These are phyloP conservation scores for Halichoeres trimaculatus DNA, from an alignment of 2,113 vertebrate genomes.

Conservation along the genomic window DNA sequence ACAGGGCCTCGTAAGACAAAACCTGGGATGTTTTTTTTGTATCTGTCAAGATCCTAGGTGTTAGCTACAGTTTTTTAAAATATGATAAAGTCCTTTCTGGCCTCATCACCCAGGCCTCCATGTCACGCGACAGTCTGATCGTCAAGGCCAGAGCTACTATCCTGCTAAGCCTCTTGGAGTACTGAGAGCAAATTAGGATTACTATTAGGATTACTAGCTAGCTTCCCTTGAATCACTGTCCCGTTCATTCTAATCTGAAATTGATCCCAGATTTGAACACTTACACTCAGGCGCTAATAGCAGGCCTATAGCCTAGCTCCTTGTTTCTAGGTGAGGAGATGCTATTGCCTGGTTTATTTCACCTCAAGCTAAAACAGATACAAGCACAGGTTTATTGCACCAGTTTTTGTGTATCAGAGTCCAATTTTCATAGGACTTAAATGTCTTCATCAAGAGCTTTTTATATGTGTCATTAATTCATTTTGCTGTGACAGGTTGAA, in stretches of 20 bases:
- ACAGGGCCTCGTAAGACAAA: neutral
- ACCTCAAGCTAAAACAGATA: conserved; percentile 3
- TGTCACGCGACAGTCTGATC: conserved; percentile 27
- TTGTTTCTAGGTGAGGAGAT: conserved; percentile 11
- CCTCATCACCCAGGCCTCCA: conserved; percentile 28
- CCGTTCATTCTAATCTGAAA: conserved; percentile 65
- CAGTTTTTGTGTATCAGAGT: no score
- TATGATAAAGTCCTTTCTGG: conserved; percentile 21
- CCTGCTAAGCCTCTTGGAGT: conserved; percentile 42
- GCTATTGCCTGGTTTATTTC: conserved; percentile 7
- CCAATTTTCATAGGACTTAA: neutral
- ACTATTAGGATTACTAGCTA: conserved; percentile 57
- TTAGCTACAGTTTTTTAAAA: conserved; percentile 15
- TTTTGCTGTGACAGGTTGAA: no score
- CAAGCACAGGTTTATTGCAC: neutral
- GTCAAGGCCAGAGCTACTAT: conserved; percentile 16
- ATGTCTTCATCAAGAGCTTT: neutral
- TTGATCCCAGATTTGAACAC: conserved; percentile 47
- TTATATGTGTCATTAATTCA: no score
- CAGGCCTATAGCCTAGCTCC: conserved; percentile 12
- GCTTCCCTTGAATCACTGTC: conserved; percentile 47
- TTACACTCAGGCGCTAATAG: conserved; percentile 18
- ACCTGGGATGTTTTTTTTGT: no score
- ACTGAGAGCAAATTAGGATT: conserved; percentile 62
- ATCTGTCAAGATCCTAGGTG: neutral